Base-by-base conservation (phyloP, 2,797 vertebrate genomes). In the Eospalax fontanierii region DNA sequence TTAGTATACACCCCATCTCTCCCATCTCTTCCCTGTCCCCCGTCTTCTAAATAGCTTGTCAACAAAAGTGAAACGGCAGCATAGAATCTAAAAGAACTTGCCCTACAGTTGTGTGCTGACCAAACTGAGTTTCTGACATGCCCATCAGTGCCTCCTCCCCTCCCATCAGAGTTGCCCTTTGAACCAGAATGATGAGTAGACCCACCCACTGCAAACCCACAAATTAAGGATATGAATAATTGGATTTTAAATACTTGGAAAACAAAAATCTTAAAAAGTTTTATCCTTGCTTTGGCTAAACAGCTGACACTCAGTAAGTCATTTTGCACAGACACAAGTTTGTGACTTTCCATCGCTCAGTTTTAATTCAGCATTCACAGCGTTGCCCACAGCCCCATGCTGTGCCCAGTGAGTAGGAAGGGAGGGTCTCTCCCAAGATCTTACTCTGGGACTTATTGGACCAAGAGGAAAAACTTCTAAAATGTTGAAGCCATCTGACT, bases 231-330 rank as follows among this genome's bases (percentile, higher is more conserved):
- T 59, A 4, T 30, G 46, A 81, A 57, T 57, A 87, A 85, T 57
- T n/a, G 11, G 46, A 24, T 54, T 76, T 76, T 71, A 87, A 38
- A 40, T 85, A 6, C 43, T 7, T 66, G 63, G 21, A 79, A 84
- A 92, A 84, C 35, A 70, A 89, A 79, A 87, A 73, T 78, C 65
- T 87, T 88, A 4, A 83, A 70, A 35, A 57, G 24, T 79, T 94
- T 73, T 70, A 65, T 63, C 70, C 87, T 94, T 89, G 63, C 59
- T 91, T 74, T 63, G 74, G 95, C 86, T 95, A 16, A 76, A 35
- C 93, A 70, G 6, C 61, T 38, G 18, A 43, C 46, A 65, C 19
- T 65, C 38, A 35, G 5, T 63, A 28, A 91, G 54, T 68, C 63
- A 35, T 80, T 79, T 71, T 85, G 70, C 57, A 89, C 33, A 89